Evolutionary conservation across 1,140 invertebrate genomes (phyloP).

Genomic region (Stegodyphus dumicola): DNA sequence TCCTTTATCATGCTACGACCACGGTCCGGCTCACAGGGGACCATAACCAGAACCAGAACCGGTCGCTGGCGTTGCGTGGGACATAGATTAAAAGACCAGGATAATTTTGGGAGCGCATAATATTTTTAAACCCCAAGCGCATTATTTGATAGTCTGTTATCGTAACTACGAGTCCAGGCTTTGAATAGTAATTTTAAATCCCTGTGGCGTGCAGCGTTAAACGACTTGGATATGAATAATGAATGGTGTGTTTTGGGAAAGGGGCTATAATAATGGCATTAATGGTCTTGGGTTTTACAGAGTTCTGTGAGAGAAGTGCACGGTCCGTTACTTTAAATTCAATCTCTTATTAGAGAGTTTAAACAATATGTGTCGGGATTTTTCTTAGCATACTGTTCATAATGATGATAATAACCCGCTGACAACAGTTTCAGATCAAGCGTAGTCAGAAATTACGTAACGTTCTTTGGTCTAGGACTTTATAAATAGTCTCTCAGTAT

Average conservation of each 20-base stretch:
- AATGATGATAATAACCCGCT: no score
- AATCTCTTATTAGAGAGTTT: not conserved
- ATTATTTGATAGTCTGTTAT: conserved; percentile 51
- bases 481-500: no score
- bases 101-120: conserved; percentile 28
- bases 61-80: not conserved
- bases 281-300: conserved; percentile 21
- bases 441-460: no score
- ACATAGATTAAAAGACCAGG: conserved; percentile 22
- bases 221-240: conserved; percentile 50
- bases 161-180: conserved; percentile 17
- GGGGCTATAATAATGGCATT: not conserved
- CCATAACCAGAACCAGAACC: conserved; percentile 3
- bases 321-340: conserved; percentile 1
- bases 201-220: conserved; percentile 33
- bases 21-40: conserved; percentile 11
- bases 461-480: no score
- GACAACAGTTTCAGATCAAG: no score
- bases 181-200: conserved; percentile 52
- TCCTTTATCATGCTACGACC: conserved; percentile 24
- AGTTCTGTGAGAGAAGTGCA: not conserved
- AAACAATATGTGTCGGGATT: not conserved
- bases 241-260: conserved; percentile 22
- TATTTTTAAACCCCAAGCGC: conserved; percentile 31
- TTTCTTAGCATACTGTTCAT: no score